Percentiles rank a stretch among this genome's conserved stretches.
These are phyloP conservation scores for Sebastes matsubarae DNA, from an alignment of 2,797 vertebrate genomes.

Conservation along the genomic window DNA sequence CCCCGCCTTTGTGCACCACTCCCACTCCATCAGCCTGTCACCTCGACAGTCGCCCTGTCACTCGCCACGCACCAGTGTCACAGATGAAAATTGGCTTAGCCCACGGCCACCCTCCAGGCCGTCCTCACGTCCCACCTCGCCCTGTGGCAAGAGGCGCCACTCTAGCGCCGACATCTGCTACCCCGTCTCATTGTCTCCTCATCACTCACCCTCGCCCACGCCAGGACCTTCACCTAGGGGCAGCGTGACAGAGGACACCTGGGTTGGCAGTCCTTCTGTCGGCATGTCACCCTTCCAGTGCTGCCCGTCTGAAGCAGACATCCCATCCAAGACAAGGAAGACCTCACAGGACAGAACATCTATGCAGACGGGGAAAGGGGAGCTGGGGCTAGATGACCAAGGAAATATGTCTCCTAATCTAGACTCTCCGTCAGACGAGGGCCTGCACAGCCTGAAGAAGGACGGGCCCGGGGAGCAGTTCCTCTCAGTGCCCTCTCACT, in stretches of 20 bases:
- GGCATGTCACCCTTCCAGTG: conserved; percentile 92
- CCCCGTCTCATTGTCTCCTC: conserved; percentile 90
- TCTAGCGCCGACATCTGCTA: conserved; percentile 98
- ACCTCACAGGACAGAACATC: conserved; percentile 95
- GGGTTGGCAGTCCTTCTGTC: conserved; percentile 87
- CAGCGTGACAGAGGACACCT: conserved; percentile 96
- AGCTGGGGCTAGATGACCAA: conserved; percentile 89
- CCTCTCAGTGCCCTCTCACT: conserved; percentile 96
- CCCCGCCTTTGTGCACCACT: conserved; percentile 72
- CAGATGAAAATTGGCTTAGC: conserved; percentile 99
- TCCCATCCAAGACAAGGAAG: conserved; percentile 97
- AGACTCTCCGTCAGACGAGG: conserved; percentile 91
- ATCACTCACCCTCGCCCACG: conserved; percentile 95
- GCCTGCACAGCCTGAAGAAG: conserved; percentile 90
- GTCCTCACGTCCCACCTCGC: conserved; percentile 95
- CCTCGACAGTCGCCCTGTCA: conserved; percentile 97
- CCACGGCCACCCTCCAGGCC: conserved; percentile 94
- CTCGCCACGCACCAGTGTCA: conserved; percentile 96
- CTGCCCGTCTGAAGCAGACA: conserved; percentile 92
- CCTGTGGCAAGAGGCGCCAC: conserved; percentile 96
- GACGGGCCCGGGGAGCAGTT: conserved; percentile 94
- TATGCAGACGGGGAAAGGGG: conserved; percentile 88
- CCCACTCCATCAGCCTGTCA: conserved; percentile 87
- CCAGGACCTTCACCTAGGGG: conserved; percentile 95
- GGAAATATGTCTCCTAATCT: conserved; percentile 88